These are phyloP conservation scores for Helogale parvula DNA, from an alignment of 2,113 vertebrate genomes.

Conservation along the genomic window DNA sequence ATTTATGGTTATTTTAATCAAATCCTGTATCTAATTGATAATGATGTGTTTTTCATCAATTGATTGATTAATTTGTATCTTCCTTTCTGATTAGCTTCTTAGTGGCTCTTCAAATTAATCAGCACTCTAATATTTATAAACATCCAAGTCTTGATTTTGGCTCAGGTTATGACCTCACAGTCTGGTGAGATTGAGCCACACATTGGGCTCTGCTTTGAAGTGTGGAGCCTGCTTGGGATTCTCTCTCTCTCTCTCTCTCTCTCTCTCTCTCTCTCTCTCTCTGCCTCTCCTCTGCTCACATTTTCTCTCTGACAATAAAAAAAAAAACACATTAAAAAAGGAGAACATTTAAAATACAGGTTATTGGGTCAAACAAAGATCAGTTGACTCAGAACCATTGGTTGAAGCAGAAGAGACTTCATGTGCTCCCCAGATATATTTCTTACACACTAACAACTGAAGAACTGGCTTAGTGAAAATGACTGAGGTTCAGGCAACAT, in stretches of 20 bases:
- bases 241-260: too few relatives aligned
- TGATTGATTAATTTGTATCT: not conserved
- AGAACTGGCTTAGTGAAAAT: not conserved
- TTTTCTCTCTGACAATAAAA: too few relatives aligned
- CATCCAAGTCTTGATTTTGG: too few relatives aligned
- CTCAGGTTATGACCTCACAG: too few relatives aligned
- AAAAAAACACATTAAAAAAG: too few relatives aligned
- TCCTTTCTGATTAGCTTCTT: not conserved
- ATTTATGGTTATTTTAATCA: not conserved
- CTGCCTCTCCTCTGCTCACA: too few relatives aligned
- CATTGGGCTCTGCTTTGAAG: too few relatives aligned
- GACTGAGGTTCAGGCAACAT: not conserved
- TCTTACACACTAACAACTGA: not conserved
- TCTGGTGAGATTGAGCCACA: too few relatives aligned
- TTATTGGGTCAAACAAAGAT: not conserved
- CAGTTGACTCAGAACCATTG: not conserved
- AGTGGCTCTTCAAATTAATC: not conserved
- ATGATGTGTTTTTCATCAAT: not conserved
- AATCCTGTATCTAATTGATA: not conserved
- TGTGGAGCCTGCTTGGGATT: too few relatives aligned
- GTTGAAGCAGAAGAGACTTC: not conserved
- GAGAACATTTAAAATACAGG: not conserved
- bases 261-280: too few relatives aligned
- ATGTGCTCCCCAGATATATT: not conserved
- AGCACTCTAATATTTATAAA: not conserved